Percentiles rank a stretch among this genome's conserved stretches.
These are phyloP conservation scores for Echinarachnius parma DNA, from an alignment of 53 echinoderm and acorn worm genomes.

Conservation along the genomic window DNA sequence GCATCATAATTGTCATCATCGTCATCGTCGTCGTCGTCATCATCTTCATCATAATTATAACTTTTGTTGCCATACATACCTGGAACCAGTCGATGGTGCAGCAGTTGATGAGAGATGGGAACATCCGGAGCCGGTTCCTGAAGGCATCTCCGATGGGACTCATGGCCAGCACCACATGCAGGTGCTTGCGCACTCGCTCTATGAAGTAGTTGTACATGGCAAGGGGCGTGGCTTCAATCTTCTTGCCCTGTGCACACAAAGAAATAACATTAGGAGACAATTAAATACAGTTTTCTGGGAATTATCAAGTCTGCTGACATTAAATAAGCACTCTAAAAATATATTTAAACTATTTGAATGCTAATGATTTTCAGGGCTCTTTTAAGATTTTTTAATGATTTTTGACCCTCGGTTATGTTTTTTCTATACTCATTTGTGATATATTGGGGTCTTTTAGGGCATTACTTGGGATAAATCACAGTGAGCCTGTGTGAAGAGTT, in stretches of 20 bases:
- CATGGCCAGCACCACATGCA: conserved; percentile 92
- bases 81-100: conserved; percentile 98
- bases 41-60: no score
- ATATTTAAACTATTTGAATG: no score
- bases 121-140: conserved; percentile 87
- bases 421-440: no score
- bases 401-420: no score
- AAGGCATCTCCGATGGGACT: conserved; percentile 93
- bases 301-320: no score
- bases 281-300: no score
- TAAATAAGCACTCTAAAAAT: no score
- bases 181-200: conserved; percentile 77
- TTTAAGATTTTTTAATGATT: no score
- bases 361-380: no score
- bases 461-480: no score
- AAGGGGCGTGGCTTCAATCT: conserved; percentile 91
- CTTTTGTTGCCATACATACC: conserved; percentile 36
- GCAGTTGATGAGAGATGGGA: conserved; percentile 97
- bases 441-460: no score
- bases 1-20: neutral
- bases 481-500: no score
- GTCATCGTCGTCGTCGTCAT: neutral
- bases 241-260: conserved; percentile 65
- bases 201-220: conserved; percentile 99
- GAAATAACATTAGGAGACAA: neutral